Evolutionary conservation across 2,797 vertebrate species (phyloP), one percentile per base, ranked within the genome.

Genomic region (Enteromius unitaeniatus): DNA sequence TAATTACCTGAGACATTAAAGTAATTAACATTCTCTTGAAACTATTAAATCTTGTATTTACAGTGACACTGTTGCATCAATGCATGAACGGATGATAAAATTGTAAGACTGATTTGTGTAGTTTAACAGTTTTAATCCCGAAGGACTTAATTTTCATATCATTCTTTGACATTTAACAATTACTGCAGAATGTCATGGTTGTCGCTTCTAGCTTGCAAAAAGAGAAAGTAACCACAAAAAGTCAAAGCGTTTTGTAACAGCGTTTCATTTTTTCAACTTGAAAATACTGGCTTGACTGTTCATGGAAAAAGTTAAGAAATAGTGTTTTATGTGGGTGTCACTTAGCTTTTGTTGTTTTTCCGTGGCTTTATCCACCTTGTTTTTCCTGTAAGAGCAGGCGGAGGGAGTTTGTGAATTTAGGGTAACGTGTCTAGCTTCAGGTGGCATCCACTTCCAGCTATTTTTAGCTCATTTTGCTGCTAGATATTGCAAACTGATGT

Each of bases 91-190:
- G 60, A 31, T 42, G 51, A 7, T 70, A 42, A 14, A 67, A 84
- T n/a, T 26, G 55, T 72, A 28, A 51, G 26, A 10, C 31, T 5
- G 5, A 31, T 45, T 55, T 78, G 40, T 60, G 26, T 60, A 81
- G 28, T 86, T 67, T 45, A 78, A 83, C 26, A 65, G 10, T 47
- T 62, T 65, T 17, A 70, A 68, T 81, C 60, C 9, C 34, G 42
- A 55, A 76, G 17, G 21, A 72, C 34, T 49, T 62, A 65, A 37
- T 53, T 82, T 80, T 79, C 73, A 82, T 86, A 14, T 76, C 62
- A 79, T 81, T 84, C 78, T 6, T 14, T 91, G 92, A 89, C 90
- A 90, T 91, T 91, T 90, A 88, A 76, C 81, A 84, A 86, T 90
- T 75, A 84, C 73, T 15, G 23, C 85, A 87, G 85, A 92, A 92